These are phyloP conservation scores for Rhinoraja longicauda DNA, from an alignment of 2,797 vertebrate species.

Conservation along the genomic window DNA sequence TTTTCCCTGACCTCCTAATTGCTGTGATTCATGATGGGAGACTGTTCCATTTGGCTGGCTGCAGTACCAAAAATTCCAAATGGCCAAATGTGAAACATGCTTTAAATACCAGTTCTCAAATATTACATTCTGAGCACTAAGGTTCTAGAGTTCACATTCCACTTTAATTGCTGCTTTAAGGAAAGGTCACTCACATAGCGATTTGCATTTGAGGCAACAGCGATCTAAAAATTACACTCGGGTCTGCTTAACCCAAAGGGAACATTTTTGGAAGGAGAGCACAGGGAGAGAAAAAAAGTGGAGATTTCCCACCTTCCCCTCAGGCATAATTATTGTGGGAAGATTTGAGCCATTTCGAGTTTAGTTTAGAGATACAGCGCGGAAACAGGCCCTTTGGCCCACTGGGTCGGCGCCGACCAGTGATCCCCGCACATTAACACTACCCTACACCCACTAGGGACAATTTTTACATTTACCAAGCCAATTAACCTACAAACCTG, in stretches of 20 bases:
- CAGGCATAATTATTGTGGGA: not conserved
- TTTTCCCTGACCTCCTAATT: not conserved
- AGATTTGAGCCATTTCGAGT: not conserved
- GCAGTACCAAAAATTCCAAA: not conserved
- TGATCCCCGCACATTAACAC: too few species aligned
- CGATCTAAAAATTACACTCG: too few species aligned
- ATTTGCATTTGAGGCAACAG: not conserved
- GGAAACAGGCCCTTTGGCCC: too few species aligned
- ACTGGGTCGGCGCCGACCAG: too few species aligned
- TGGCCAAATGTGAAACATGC: not conserved
- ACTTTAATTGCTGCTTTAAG: not conserved
- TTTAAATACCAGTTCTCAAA: not conserved
- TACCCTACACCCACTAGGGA: too few species aligned
- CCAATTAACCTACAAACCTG: too few species aligned
- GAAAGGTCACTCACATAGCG: not conserved
- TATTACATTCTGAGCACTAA: not conserved
- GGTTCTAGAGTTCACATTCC: not conserved
- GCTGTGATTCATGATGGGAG: not conserved
- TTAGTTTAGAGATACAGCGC: too few species aligned
- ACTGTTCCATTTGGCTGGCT: not conserved
- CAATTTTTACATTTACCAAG: too few species aligned
- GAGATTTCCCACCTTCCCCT: not conserved
- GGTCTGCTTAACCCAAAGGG: not conserved
- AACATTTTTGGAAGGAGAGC: not conserved
- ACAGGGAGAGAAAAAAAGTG: too few species aligned